Base-by-base conservation (phyloP, 1,140 invertebrate species). In the Pristionchus pacificus region DNA sequence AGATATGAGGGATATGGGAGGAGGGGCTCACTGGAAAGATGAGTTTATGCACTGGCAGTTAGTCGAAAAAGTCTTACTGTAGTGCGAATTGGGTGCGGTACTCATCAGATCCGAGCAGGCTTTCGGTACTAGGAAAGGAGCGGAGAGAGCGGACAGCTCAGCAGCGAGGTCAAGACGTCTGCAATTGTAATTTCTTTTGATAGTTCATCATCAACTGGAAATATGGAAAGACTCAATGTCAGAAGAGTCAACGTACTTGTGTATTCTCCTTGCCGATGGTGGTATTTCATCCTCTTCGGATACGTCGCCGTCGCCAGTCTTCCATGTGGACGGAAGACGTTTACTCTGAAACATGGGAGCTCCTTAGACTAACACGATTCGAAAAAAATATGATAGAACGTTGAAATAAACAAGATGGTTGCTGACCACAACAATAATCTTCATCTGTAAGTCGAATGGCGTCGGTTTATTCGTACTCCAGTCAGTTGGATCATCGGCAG, bases 371-470 rank as follows among this genome's bases (percentile, higher is more conserved):
- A n/a, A n/a, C n/a, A n/a, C n/a, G n/a, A n/a, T n/a, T n/a, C n/a
- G n/a, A n/a, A n/a, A n/a, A n/a, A n/a, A n/a, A n/a, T n/a, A n/a
- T n/a, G 15, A 30, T 15, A 30, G 13, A 19, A 70, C 28, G 27
- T 3, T 1, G 65, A 58, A 68, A 1, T 58, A 64, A 28, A 19
- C 15, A n/a, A 24, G 1, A 29, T n/a, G 25, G 67, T 55, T 24
- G 25, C 66, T 67, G 49, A 81, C 80, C 19, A 81, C 67, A 33
- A 84, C 69, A 32, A 84, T 70, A 59, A 82, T 83, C 74, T 84
- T 81, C 55, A 78, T 76, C 59, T 81, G 64, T 58, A 82, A 82
- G 60, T 80, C 78, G 38, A 65, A 68, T 0, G 81, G 81, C 25
- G 81, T 78, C 13, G 83, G 74, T 27, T 71, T 64, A 3, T 77